Evolutionary conservation across 2,113 vertebrate genomes (phyloP).

Genomic region (Haemorhous mexicanus): DNA sequence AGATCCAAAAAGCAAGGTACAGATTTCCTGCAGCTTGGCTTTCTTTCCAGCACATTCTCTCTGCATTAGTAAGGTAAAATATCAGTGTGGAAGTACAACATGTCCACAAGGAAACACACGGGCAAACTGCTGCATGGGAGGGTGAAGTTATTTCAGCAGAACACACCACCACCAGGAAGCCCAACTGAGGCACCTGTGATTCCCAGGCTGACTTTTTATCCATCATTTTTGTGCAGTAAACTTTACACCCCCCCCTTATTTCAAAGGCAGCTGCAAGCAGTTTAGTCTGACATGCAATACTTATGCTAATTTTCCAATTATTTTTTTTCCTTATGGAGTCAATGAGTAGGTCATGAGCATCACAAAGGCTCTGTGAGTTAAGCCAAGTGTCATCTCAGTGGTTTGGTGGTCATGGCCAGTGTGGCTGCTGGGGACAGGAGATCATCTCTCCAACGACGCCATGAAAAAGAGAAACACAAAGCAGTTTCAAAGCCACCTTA

Average conservation of each 20-base stretch:
- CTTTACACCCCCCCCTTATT: not conserved
- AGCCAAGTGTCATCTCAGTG: not conserved
- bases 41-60: not conserved
- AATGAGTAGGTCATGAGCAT: rapidly evolving
- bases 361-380: not conserved
- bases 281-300: not conserved
- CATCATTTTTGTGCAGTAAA: not conserved
- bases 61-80: not conserved
- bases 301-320: not conserved
- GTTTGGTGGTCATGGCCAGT: not conserved
- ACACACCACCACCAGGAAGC: not conserved
- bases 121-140: not conserved
- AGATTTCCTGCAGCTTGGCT: not conserved
- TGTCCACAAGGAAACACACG: not conserved
- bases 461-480: not conserved
- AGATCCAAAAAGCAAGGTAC: not conserved
- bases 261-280: not conserved
- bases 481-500: not conserved
- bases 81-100: not conserved
- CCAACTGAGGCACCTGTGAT: not conserved
- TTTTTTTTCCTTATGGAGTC: not conserved
- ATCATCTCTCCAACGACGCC: not conserved
- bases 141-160: not conserved
- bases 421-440: not conserved
- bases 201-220: not conserved